Conservation (phyloP, 2,888 invertebrate genomes). For the Amphiduros pacificus region DNA sequence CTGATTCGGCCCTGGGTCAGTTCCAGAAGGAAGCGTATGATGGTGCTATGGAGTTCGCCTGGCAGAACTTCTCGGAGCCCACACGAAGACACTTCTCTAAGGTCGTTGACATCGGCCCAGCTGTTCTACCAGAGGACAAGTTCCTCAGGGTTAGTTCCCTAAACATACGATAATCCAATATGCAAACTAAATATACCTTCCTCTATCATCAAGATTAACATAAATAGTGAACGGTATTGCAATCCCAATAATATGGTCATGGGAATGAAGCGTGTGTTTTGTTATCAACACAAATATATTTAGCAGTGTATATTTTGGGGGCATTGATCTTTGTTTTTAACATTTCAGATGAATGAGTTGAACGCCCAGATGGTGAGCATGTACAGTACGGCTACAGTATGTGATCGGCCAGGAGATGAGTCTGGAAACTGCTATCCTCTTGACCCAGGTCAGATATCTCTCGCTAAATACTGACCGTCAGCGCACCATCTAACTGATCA, state of each 20-base stretch:
- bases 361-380: conserved; percentile 66
- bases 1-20: not conserved
- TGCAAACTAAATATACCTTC: no score
- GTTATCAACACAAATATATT: no score
- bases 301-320: no score
- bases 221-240: no score
- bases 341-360: conserved; percentile 38
- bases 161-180: no score
- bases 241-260: no score
- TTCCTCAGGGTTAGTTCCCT: conserved; percentile 17
- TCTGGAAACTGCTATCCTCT: conserved; percentile 21
- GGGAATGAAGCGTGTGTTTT: no score
- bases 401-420: conserved; percentile 44
- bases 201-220: no score
- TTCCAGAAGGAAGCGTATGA: conserved; percentile 78
- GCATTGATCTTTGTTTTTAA: no score
- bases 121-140: conserved; percentile 68
- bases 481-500: no score
- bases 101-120: conserved; percentile 72
- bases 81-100: conserved; percentile 75
- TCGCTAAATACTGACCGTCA: not conserved
- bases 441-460: conserved; percentile 20
- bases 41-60: conserved; percentile 74
- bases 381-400: conserved; percentile 67
- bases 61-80: conserved; percentile 73